phyloP scores from a whole-genome alignment of 2,113 vertebrate species.

The Cynocephalus volans region DNA sequence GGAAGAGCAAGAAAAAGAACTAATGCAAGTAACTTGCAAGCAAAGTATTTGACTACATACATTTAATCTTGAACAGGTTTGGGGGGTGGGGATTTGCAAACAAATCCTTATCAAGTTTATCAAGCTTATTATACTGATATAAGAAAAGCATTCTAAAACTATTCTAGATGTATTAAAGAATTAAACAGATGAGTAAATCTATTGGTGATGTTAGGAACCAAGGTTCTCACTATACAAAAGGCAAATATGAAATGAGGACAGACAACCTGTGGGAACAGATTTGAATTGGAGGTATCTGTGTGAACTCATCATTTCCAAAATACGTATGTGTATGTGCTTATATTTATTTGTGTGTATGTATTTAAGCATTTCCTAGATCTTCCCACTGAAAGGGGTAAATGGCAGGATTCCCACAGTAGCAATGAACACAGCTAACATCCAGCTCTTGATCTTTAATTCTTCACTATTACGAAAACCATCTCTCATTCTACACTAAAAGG shows the following conservation, averaged over 20 bases:
- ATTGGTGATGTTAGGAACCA: neutral
- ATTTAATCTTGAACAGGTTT: neutral
- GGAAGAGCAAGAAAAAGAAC: neutral
- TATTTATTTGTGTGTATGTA: neutral
- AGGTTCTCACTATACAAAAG: neutral
- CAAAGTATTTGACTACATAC: neutral
- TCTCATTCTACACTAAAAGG: neutral
- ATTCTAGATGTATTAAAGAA: neutral
- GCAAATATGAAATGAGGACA: constrained; percentile 9
- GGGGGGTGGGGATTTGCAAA: neutral
- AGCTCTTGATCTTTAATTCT: neutral
- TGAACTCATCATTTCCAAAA: neutral
- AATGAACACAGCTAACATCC: neutral
- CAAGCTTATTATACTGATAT: neutral
- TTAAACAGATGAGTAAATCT: constrained; percentile 11
- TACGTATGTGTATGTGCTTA: neutral
- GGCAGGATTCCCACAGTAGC: neutral
- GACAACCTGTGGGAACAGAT: neutral
- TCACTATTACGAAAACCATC: neutral
- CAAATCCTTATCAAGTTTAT: neutral
- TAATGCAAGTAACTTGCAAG: neutral
- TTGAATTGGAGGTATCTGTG: neutral
- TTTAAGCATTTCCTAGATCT: neutral
- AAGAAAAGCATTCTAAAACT: neutral
- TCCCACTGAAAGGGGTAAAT: neutral